These are phyloP conservation scores for Cyclargus thomasi DNA, from an alignment of 1,140 invertebrate species.

Conservation along the genomic window DNA sequence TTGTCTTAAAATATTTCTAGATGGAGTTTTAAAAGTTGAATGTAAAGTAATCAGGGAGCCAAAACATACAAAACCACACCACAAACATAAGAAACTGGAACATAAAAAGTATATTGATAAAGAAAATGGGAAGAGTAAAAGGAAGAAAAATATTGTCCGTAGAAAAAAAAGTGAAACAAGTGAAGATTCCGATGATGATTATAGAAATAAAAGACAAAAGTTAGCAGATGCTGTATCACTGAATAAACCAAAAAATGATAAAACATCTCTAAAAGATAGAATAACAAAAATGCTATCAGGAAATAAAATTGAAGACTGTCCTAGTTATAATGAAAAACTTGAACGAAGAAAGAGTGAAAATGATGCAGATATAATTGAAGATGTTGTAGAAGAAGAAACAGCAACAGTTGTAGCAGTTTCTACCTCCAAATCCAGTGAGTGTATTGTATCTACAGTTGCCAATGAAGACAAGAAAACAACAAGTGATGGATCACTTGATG, in stretches of 20 bases:
- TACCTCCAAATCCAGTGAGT: slow-evolving; percentile 1
- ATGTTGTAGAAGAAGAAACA: background rate
- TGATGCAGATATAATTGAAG: slow-evolving; percentile 4
- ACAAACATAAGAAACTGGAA: slow-evolving; percentile 43
- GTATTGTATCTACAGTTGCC: slow-evolving; percentile 8
- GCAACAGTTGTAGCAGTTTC: background rate
- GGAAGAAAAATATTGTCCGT: slow-evolving; percentile 38
- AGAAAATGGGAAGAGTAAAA: slow-evolving; percentile 35
- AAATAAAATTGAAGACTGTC: slow-evolving; percentile 20
- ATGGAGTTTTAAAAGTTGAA: slow-evolving; percentile 33
- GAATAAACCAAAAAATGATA: slow-evolving; percentile 48
- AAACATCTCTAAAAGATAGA: slow-evolving; percentile 55
- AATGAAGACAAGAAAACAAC: slow-evolving; percentile 32
- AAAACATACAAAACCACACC: slow-evolving; percentile 36
- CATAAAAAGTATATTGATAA: slow-evolving; percentile 20
- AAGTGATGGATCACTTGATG: slow-evolving; percentile 32
- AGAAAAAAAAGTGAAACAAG: slow-evolving; percentile 53
- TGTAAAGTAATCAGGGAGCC: slow-evolving; percentile 33
- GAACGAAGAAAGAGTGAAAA: background rate
- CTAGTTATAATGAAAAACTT: background rate
- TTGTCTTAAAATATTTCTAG: slow-evolving; percentile 35
- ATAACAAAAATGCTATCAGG: slow-evolving; percentile 53
- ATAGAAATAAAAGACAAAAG: slow-evolving; percentile 58
- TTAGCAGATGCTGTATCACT: slow-evolving; percentile 55
- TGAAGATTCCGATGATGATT: slow-evolving; percentile 64